Evolutionary conservation across 2,113 vertebrate species (phyloP), one percentile per base, ranked within the genome.

Genomic region (Oncorhynchus clarkii): DNA sequence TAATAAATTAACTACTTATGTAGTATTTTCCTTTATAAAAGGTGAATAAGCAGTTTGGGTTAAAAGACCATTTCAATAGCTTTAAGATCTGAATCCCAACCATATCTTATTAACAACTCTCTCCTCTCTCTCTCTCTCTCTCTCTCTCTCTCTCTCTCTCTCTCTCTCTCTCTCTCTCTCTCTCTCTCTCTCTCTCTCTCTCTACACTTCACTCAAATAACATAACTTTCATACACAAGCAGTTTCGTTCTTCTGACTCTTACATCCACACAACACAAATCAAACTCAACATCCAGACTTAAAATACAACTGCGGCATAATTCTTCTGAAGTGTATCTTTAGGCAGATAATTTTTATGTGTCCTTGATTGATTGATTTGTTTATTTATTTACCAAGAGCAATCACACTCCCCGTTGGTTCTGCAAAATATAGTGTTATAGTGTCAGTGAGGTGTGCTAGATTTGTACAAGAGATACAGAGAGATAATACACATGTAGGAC

Each of bases 291-390:
- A 82, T 75, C 78, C 80, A 67, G 68, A 45, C 73, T 9, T 24
- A 31, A 20, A 73, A 49, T 78, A 29, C 70, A 29, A 26, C 70
- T 34, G 9, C 59, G 34, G 12, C 16, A 59, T 1, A 8, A 12
- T 67, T 39, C 72, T 48, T 80, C 77, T 79, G 71, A 86, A 68
- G 71, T 69, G 20, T 51, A 73, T 76, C 62, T 80, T 48, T 79
- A 62, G 34, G 62, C 80, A 67, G 22, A n/a, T 22, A 6, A 48
- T 67, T 75, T 76, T 29, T 34, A 62, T 76, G 54, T 70, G 31
- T 31, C 31, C 24, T 31, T 76, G 74, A 70, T 76, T 31, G 4
- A 29, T 6, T 34, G 4, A 34, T 34, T 2, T 2, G 11, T 45
- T 62, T 48, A 76, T 74, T 67, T 8, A 68, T 74, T 51, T 22